Evolutionary conservation across 2,797 vertebrate species (phyloP).

Genomic region (Eulemur coronatus): DNA sequence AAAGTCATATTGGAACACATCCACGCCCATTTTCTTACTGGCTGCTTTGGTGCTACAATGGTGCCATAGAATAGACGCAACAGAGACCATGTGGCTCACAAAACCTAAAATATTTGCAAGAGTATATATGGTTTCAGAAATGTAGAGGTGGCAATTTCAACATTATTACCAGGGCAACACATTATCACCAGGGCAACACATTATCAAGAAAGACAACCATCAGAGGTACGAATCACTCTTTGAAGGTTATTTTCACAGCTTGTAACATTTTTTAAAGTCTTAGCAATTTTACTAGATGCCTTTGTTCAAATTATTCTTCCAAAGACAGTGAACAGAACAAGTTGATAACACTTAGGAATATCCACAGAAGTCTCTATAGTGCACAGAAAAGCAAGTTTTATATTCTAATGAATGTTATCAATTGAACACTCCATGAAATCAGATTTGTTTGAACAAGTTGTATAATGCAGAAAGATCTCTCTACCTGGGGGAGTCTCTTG

Average conservation of each 20-base stretch:
- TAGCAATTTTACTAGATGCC: neutral
- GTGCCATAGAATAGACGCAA: neutral
- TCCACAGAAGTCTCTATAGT: neutral
- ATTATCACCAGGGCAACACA: neutral
- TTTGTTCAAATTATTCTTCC: constrained; percentile 32
- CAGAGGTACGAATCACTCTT: neutral
- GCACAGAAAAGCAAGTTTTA: neutral
- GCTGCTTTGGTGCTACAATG: neutral
- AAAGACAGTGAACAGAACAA: constrained; percentile 35
- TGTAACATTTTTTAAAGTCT: neutral
- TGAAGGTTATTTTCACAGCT: constrained; percentile 29
- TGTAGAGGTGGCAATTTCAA: neutral
- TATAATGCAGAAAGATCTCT: neutral
- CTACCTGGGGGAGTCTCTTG: neutral
- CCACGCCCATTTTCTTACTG: neutral
- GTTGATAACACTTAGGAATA: neutral
- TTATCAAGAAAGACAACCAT: neutral
- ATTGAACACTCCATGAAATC: neutral
- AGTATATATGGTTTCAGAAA: neutral
- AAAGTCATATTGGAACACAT: neutral
- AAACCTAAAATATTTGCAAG: neutral
- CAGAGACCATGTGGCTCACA: neutral
- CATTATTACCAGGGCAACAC: neutral
- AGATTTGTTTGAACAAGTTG: neutral
- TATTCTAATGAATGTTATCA: constrained; percentile 48